Evolutionary conservation across 1,140 invertebrate genomes (phyloP).

Genomic region (Pseudomyrmex flavicornis): DNA sequence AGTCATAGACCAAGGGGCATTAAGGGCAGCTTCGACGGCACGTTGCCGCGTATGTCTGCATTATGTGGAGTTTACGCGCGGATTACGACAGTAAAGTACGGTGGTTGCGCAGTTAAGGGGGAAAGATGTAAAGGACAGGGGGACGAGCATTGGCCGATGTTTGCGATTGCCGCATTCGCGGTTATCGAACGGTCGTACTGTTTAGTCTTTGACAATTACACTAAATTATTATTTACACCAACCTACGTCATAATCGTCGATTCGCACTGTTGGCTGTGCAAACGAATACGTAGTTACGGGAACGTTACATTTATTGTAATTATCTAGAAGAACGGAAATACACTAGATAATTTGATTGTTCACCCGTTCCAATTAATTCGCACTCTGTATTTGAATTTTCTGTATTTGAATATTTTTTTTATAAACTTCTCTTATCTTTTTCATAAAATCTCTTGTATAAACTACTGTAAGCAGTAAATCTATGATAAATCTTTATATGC

Average conservation of each 20-base stretch:
- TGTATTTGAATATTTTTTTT: no score
- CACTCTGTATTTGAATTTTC: no score
- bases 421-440: no score
- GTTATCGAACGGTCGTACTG: constrained; percentile 72
- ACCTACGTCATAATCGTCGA: constrained; percentile 67
- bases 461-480: no score
- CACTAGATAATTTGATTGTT: not conserved
- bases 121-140: constrained; percentile 16
- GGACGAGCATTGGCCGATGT: constrained; percentile 57
- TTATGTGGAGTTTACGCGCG: constrained; percentile 78
- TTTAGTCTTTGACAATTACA: constrained; percentile 75
- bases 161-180: constrained; percentile 74
- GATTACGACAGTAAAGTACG: constrained; percentile 80
- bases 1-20: constrained; percentile 53
- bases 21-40: constrained; percentile 69
- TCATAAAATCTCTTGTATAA: no score
- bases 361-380: not conserved
- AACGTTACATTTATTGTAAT: constrained; percentile 27
- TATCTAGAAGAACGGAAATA: constrained; percentile 21
- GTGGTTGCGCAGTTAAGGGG: constrained; percentile 24
- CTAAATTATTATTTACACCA: constrained; percentile 75
- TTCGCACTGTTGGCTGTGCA: constrained; percentile 49
- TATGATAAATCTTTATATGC: no score
- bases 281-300: constrained; percentile 18
- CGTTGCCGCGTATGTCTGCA: constrained; percentile 78